phyloP scores from a whole-genome alignment of 2,888 invertebrate species.

The Brachyopa scutellaris region DNA sequence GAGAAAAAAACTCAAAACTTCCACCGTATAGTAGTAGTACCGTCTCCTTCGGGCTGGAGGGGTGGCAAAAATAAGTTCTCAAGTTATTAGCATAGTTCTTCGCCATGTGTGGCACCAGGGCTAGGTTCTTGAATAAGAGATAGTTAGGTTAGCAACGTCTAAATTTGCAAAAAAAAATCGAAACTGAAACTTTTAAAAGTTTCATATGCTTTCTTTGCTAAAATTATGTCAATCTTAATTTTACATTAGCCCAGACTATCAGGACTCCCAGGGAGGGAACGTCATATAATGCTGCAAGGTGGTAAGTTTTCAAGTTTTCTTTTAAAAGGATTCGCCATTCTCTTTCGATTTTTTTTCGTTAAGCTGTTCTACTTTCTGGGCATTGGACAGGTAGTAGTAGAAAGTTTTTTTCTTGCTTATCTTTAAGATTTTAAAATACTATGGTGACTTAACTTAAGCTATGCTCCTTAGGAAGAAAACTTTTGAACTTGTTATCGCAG shows the following conservation, averaged over 20 bases:
- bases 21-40: constrained; percentile 40
- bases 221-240: constrained; percentile 62
- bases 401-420: too few relatives aligned
- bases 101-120: constrained; percentile 60
- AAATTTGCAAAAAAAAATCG: constrained; percentile 38
- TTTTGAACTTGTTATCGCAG: too few relatives aligned
- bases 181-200: constrained; percentile 42
- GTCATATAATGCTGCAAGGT: constrained; percentile 2
- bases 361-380: too few relatives aligned
- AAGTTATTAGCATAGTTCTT: constrained; percentile 64
- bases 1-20: constrained; percentile 46
- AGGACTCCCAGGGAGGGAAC: background rate
- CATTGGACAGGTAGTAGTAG: too few relatives aligned
- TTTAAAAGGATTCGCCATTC: background rate
- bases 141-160: constrained; percentile 59
- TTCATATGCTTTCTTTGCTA: constrained; percentile 22
- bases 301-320: constrained; percentile 27
- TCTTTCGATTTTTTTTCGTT: too few relatives aligned
- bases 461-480: too few relatives aligned
- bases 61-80: constrained; percentile 38
- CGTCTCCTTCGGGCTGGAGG: background rate
- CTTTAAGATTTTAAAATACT: too few relatives aligned
- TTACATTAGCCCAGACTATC: constrained; percentile 41
- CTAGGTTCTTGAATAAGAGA: constrained; percentile 55
- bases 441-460: too few relatives aligned